phyloP scores from a whole-genome alignment of 2,113 vertebrate genomes.

The Ctenomys sociabilis region DNA sequence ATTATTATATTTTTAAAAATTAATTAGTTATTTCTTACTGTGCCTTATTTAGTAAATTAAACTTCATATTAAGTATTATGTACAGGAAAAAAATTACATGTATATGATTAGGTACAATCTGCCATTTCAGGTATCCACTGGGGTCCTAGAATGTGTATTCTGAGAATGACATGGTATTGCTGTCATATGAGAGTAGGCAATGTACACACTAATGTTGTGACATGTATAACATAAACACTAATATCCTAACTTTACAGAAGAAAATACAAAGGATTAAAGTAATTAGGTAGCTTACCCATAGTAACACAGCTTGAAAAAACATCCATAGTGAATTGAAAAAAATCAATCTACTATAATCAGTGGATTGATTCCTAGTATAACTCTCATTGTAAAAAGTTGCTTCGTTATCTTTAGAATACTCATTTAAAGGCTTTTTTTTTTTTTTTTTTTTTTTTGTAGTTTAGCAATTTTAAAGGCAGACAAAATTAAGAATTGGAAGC shows the following conservation, averaged over 20 bases:
- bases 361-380: not conserved
- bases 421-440: constrained; percentile 25
- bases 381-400: not conserved
- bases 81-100: not conserved
- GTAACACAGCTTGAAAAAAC: not conserved
- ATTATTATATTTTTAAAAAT: not conserved
- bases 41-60: not conserved
- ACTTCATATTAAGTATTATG: not conserved
- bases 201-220: not conserved
- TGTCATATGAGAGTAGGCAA: not conserved
- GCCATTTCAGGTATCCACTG: not conserved
- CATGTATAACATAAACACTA: not conserved
- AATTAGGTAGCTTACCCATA: not conserved
- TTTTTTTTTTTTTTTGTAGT: constrained; percentile 36
- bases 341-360: constrained; percentile 9
- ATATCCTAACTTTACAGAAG: not conserved
- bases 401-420: not conserved
- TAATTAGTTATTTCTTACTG: not conserved
- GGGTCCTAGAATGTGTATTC: not conserved
- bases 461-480: not conserved
- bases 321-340: too few species aligned
- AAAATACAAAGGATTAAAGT: constrained; percentile 22
- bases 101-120: not conserved
- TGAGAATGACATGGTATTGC: not conserved
- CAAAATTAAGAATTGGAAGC: constrained; percentile 26